phyloP scores from a whole-genome alignment of 2,113 vertebrate species.

The Saguinus imperator region DNA sequence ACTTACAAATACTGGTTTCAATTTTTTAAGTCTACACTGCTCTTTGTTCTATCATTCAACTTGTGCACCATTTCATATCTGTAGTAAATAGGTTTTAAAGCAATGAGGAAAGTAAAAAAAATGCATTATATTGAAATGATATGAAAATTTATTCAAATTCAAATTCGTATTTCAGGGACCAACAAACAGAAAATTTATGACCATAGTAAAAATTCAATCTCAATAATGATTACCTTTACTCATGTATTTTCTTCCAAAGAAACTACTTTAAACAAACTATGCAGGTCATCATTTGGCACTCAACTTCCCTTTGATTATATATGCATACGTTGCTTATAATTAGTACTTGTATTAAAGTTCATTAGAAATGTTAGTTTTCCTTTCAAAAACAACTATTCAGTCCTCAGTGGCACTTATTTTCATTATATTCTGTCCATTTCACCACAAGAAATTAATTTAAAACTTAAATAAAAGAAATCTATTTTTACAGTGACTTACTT shows the following conservation, averaged over 20 bases:
- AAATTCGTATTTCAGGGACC: not conserved
- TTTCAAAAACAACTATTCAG: slow-evolving; percentile 3
- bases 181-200: not conserved
- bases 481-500: not conserved
- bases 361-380: slow-evolving; percentile 20
- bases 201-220: not conserved
- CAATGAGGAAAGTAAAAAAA: not conserved
- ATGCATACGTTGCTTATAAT: not conserved
- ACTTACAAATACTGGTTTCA: not conserved
- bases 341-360: not conserved
- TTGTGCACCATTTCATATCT: not conserved
- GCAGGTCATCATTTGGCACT: not conserved
- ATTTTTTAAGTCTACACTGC: not conserved
- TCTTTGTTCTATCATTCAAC: not conserved
- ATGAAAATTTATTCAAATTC: slow-evolving; percentile 2
- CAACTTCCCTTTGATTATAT: not conserved
- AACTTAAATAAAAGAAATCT: not conserved
- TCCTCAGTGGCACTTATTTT: not conserved
- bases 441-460: slow-evolving; percentile 29
- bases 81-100: not conserved
- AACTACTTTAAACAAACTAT: not conserved
- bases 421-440: not conserved
- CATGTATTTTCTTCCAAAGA: slow-evolving; percentile 16
- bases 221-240: not conserved
- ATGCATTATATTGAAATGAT: not conserved